phyloP scores from a whole-genome alignment of 1,140 invertebrate species.

The Drosophila azteca region DNA sequence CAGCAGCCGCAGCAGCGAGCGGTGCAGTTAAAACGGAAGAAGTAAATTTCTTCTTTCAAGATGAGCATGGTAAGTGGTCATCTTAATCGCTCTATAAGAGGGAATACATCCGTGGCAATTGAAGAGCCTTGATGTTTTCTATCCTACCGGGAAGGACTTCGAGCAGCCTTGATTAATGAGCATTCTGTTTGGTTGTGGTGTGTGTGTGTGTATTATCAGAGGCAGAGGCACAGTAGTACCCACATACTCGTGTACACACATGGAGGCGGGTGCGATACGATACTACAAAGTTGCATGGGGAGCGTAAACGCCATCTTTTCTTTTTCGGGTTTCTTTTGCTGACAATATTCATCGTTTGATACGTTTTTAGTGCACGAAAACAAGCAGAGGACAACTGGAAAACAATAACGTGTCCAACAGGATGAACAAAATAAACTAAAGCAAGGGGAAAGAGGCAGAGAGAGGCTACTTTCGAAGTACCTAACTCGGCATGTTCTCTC shows the following conservation, averaged over 20 bases:
- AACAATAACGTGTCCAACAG: conserved; percentile 11
- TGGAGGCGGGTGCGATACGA: conserved; percentile 45
- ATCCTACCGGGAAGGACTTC: background rate
- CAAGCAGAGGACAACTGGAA: conserved; percentile 29
- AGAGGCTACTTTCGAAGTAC: conserved; percentile 51
- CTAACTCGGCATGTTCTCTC: conserved; percentile 57
- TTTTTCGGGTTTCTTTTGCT: conserved; percentile 75
- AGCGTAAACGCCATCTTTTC: conserved; percentile 78
- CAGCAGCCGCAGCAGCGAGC: conserved; percentile 44
- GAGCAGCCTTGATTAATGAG: conserved; percentile 7
- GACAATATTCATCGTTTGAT: conserved; percentile 76
- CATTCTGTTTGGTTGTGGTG: background rate
- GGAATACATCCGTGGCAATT: no score
- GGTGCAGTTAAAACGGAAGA: conserved; percentile 65
- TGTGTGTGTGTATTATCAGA: conserved; percentile 14
- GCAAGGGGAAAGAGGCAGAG: conserved; percentile 55
- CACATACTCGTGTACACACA: conserved; percentile 11
- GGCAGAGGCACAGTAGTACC: background rate
- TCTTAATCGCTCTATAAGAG: background rate
- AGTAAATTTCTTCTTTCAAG: conserved; percentile 77
- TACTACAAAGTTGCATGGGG: conserved; percentile 72
- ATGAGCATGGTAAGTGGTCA: conserved; percentile 77
- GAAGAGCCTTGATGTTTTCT: no score
- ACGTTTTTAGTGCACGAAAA: conserved; percentile 49
- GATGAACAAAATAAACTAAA: conserved; percentile 34